These are phyloP conservation scores for Cecropterus lyciades DNA, from an alignment of 1,140 invertebrate genomes.

Conservation along the genomic window DNA sequence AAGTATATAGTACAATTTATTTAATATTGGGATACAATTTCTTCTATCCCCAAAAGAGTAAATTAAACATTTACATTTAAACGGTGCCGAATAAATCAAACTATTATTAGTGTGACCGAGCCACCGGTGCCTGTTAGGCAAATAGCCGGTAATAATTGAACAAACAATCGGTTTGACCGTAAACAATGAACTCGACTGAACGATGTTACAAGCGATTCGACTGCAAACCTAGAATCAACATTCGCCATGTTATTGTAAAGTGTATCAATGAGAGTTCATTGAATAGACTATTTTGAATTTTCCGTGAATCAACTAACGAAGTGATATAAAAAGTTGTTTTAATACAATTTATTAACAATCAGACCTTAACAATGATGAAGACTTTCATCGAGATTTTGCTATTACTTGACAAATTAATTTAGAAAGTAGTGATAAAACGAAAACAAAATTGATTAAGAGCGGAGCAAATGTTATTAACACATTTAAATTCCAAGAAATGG, in stretches of 20 bases:
- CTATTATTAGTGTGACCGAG: background rate
- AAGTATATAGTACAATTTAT: too few species aligned
- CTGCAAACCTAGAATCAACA: background rate
- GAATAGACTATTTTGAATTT: background rate
- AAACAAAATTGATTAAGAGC: constrained; percentile 2
- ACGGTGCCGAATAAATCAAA: background rate
- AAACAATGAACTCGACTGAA: constrained; percentile 1
- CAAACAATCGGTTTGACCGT: background rate
- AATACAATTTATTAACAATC: background rate
- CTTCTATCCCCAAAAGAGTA: too few species aligned
- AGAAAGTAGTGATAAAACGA: background rate
- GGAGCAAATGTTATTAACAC: background rate
- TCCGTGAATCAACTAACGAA: background rate
- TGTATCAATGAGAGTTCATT: background rate
- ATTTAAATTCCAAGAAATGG: background rate
- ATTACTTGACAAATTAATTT: background rate
- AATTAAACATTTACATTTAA: too few species aligned
- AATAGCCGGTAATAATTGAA: background rate
- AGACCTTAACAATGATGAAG: background rate
- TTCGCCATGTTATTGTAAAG: background rate
- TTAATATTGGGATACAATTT: too few species aligned
- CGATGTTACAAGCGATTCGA: background rate
- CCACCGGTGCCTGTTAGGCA: background rate
- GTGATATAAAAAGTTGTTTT: background rate
- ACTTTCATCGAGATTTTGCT: background rate